phyloP scores from a whole-genome alignment of 1,140 invertebrate species.

The Scaptomyza pallida region DNA sequence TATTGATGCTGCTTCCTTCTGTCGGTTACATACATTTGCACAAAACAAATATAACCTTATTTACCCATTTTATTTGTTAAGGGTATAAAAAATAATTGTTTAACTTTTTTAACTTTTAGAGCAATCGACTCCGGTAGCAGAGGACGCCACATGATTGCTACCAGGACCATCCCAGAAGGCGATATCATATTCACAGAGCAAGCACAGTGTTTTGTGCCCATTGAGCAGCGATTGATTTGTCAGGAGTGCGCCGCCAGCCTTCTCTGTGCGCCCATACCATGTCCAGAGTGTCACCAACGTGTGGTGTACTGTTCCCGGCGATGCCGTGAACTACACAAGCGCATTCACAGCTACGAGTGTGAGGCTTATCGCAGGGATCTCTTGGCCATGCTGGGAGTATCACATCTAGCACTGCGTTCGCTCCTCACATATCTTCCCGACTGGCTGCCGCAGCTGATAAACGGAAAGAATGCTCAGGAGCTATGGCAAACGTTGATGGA shows the following conservation, averaged over 20 bases:
- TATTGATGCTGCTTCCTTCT: no score
- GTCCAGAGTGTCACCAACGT: conserved; percentile 51
- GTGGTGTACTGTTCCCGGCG: conserved; percentile 71
- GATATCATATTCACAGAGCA: conserved; percentile 59
- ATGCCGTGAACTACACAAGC: conserved; percentile 42
- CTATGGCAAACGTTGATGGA: conserved; percentile 49
- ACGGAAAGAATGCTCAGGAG: background rate
- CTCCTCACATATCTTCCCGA: conserved; percentile 49
- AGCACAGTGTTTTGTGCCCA: conserved; percentile 62
- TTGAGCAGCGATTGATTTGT: conserved; percentile 55
- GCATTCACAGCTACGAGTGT: conserved; percentile 63
- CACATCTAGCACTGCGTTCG: conserved; percentile 61
- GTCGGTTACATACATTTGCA: no score
- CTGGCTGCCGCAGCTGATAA: conserved; percentile 23
- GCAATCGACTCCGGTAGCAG: background rate
- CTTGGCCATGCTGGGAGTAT: conserved; percentile 54
- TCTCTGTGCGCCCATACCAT: conserved; percentile 67
- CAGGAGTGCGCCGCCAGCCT: conserved; percentile 65
- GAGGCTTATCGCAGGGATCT: conserved; percentile 45
- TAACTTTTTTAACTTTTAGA: conserved; percentile 8
- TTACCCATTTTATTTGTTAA: no score
- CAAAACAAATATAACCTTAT: no score
- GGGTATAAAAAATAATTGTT: background rate
- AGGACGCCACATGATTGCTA: conserved; percentile 63
- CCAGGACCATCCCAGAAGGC: conserved; percentile 15